Base-by-base conservation (phyloP, 1,140 invertebrate genomes). In the Papilio helenus region DNA sequence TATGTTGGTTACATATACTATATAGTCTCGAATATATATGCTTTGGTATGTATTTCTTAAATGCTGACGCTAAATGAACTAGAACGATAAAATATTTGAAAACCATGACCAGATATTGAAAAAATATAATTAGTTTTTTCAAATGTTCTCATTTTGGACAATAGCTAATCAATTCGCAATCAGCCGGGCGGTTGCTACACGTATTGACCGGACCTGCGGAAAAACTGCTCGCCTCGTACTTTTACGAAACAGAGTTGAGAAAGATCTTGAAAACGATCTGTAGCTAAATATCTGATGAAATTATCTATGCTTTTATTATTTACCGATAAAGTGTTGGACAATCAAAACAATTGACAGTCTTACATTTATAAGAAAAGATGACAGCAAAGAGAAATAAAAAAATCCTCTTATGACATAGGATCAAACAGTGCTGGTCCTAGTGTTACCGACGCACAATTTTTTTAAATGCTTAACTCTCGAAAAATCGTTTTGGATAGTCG, bases 141-240 rank as follows among this genome's bases (percentile, higher is more conserved):
- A 0, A 74, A 26, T 23, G 42, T 26, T 74, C 72, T 49, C 71
- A 74, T 74, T 74, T 74, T 51, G 20, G 20, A 74, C 72, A 74
- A 74, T 74, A 23, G 20, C n/a, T 74, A 74, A 74, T 74, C 72
- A 74, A 74, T 74, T 74, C 44, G 72, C 72, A 74, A 74, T 74
- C 39, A 46, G 42, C 39, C 20, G 20, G 20, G 42, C 44, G 20
- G 23, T 49, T 46, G 42, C 44, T 26, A 49, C 72, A 74, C 20
- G 39, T 74, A 74, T 42, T 44, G 71, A 72, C 39, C 71, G n/a
- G 34, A 18, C 18, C 71, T 46, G 42, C 9, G 20, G 72, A 74
- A 74, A 74, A 74, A 74, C 72, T 14, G 10, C 39, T 42, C 42
- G 12, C n/a, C 39, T n/a, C 20, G 72, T 49, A 74, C 5, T 46